phyloP scores from a whole-genome alignment of 1,140 invertebrate genomes.

The Mya arenaria region DNA sequence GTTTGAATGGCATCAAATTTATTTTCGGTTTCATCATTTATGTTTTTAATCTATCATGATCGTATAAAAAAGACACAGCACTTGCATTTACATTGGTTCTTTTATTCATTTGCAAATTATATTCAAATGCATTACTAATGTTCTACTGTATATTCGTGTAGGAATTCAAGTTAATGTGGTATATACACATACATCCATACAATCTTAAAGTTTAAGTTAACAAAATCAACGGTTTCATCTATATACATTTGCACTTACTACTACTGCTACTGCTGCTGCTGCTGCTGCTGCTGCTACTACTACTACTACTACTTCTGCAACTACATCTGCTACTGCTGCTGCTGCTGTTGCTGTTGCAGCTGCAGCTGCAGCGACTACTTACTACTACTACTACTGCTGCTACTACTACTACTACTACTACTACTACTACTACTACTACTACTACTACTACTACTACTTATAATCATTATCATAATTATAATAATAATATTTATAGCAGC shows the following conservation, averaged over 20 bases:
- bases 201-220: not conserved
- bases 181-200: not conserved
- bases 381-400: constrained; percentile 45
- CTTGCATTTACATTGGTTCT: not conserved
- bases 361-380: too few species aligned
- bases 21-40: too few species aligned
- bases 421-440: constrained; percentile 53
- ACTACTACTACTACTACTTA: constrained; percentile 52
- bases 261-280: constrained; percentile 29
- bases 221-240: not conserved
- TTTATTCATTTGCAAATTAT: not conserved
- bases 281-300: constrained; percentile 2
- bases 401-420: constrained; percentile 54
- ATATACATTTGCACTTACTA: constrained; percentile 7
- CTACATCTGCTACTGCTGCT: constrained; percentile 22
- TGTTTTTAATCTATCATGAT: not conserved
- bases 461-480: constrained; percentile 33
- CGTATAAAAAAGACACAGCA: not conserved
- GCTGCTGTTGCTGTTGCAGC: too few species aligned
- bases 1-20: too few species aligned
- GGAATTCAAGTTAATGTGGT: not conserved
- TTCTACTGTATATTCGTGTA: not conserved
- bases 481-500: too few species aligned
- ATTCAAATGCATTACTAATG: not conserved
- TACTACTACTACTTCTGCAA: constrained; percentile 20